Evolutionary conservation across 2,113 vertebrate genomes (phyloP), one percentile per base, ranked within the genome.

Genomic region (Eulemur rufifrons): DNA sequence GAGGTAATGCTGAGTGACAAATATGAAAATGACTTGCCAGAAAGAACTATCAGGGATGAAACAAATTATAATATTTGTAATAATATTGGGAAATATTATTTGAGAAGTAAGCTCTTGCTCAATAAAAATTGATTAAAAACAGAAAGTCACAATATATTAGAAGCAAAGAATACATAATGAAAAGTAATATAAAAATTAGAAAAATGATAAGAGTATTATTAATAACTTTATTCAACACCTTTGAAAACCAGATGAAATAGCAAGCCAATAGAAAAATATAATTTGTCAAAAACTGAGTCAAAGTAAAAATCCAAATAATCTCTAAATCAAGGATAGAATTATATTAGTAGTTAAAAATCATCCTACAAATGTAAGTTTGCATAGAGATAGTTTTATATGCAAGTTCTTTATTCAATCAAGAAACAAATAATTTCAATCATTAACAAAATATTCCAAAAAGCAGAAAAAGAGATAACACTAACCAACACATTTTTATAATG

Each of bases 1-100:
- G 45, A 39, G 27, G 15, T 83, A 95, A 66, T 89, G 23, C 21
- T 80, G 50, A 78, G n/a, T 84, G 63, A 95, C 15, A 96, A 80
- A 86, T 29, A 25, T 74, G 39, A 52, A 89, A 93, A 69, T 54
- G 8, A 84, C 37, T 86, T 81, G 76, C 69, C 74, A 80, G 20
- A 83, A 95, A 93, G 37, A 81, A 78, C 14, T 45, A 29, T 87
- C 4, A 84, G 23, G 8, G 25, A 42, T 68, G 56, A 90, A 92
- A 68, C 18, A 91, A 82, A 78, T n/a, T 7, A 27, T 11, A 27
- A 61, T 61, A 27, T 27, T 37, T 86, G 23, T 83, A 71, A 5
- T 34, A 47, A 50, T 59, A 52, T 20, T 63, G 12, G 25, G 15
- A 42, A 81, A 64, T 52, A 15, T 23, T 86, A 15, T 81, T 81